Evolutionary conservation across 37 sponge, comb jelly and placozoan genomes (phyloP).

Genomic region (Diacarnus erythraeanus): DNA sequence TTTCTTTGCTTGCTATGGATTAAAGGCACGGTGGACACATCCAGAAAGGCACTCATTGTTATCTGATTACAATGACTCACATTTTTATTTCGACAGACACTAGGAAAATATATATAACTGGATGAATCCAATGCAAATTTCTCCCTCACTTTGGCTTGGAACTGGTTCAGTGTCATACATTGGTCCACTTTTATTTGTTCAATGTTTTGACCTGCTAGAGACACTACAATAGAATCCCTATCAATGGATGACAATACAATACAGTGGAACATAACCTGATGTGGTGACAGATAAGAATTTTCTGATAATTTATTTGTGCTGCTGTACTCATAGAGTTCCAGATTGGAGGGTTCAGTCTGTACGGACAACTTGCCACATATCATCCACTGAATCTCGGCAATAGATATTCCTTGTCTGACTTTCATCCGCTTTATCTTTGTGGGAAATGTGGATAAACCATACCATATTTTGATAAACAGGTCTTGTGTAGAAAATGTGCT

Average conservation of each 20-base stretch:
- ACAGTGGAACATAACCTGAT: constrained; percentile 12
- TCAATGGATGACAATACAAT: neutral
- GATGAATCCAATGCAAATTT: constrained; percentile 26
- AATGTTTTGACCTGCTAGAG: constrained; percentile 49
- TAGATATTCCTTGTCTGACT: constrained; percentile 29
- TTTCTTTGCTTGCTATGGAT: constrained; percentile 20
- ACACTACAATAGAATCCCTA: constrained; percentile 13
- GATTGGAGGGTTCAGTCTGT: constrained; percentile 11
- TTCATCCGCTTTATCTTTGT: constrained; percentile 24
- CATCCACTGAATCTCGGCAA: constrained; percentile 69
- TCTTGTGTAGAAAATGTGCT: neutral
- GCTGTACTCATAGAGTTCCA: constrained; percentile 42
- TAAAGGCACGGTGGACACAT: constrained; percentile 6
- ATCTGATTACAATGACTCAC: neutral
- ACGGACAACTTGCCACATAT: constrained; percentile 20
- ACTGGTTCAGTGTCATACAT: constrained; percentile 22
- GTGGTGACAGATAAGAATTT: neutral
- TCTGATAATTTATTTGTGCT: constrained; percentile 13
- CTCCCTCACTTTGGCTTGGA: constrained; percentile 30
- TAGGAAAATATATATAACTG: constrained; percentile 64
- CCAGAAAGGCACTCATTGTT: constrained; percentile 12
- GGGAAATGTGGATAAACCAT: neutral
- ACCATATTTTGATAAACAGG: constrained; percentile 40
- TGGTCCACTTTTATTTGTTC: constrained; percentile 24
- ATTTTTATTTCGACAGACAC: constrained; percentile 13